phyloP scores from a whole-genome alignment of 37 sponge, comb jelly and placozoan species.

The Agelas oroides region DNA sequence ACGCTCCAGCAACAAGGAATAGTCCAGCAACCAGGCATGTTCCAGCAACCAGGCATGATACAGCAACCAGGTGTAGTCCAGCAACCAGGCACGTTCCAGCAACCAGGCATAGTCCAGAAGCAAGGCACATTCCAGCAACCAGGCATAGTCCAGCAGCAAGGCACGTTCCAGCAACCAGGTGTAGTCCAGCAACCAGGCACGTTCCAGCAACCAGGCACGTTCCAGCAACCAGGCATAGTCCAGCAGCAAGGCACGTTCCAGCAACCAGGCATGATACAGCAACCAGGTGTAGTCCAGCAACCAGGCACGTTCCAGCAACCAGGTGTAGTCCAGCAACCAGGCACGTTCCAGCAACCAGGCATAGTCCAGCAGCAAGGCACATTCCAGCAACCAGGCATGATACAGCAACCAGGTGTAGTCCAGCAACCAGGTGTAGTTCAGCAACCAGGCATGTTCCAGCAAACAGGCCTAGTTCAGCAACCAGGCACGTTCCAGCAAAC shows the following conservation, averaged over 20 bases:
- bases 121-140: no score
- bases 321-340: slow-evolving; percentile 2
- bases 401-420: background rate
- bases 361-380: background rate
- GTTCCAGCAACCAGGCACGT: background rate
- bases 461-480: slow-evolving; percentile 1
- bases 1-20: no score
- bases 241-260: no score
- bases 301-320: background rate
- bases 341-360: no score
- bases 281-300: no score
- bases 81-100: no score
- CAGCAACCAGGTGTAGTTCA: slow-evolving; percentile 17
- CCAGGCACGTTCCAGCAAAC: background rate
- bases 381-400: background rate
- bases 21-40: slow-evolving; percentile 8
- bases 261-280: no score
- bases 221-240: background rate
- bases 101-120: no score
- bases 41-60: background rate
- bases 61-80: no score
- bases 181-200: background rate
- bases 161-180: background rate
- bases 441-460: background rate
- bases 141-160: no score